These are phyloP conservation scores for Cyprinus carpio DNA, from an alignment of 2,113 vertebrate species.

Conservation along the genomic window DNA sequence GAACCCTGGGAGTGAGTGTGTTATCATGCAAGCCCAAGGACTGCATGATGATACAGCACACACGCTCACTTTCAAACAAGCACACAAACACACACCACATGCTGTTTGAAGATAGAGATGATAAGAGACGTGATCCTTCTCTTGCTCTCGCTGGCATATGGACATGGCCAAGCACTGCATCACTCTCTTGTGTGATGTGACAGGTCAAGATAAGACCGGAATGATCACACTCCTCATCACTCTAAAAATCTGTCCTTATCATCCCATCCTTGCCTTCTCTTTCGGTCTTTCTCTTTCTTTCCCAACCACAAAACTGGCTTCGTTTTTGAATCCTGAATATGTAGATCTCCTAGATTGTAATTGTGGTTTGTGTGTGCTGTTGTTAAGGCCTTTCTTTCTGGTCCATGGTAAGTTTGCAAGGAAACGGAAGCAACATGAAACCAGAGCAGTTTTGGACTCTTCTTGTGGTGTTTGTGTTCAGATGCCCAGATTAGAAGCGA, in stretches of 20 bases:
- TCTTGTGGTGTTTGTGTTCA: slow-evolving; percentile 38
- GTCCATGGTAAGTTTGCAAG: slow-evolving; percentile 27
- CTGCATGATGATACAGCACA: slow-evolving; percentile 24
- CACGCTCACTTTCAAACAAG: slow-evolving; percentile 28
- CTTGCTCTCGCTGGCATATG: slow-evolving; percentile 8
- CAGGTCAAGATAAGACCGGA: slow-evolving; percentile 45
- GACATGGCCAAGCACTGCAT: slow-evolving; percentile 51
- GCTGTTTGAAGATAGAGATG: slow-evolving; percentile 38
- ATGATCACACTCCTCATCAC: slow-evolving; percentile 13
- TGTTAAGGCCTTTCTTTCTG: slow-evolving; percentile 33
- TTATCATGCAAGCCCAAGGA: slow-evolving; percentile 49
- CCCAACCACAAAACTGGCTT: not conserved
- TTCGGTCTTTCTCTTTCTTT: not conserved
- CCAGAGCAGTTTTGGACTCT: slow-evolving; percentile 49
- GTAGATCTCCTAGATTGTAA: slow-evolving; percentile 44
- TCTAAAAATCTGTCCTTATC: not conserved
- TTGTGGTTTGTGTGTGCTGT: slow-evolving; percentile 50
- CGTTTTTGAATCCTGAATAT: slow-evolving; percentile 26
- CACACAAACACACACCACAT: slow-evolving; percentile 49
- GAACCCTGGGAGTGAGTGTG: slow-evolving; percentile 63
- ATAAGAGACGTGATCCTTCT: slow-evolving; percentile 40
- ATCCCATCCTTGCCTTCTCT: not conserved
- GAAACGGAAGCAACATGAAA: slow-evolving; percentile 33
- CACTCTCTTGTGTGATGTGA: slow-evolving; percentile 57
- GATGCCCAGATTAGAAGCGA: slow-evolving; percentile 40